Conservation (phyloP, 2,888 invertebrate species). For the Callimorpha dominula region DNA sequence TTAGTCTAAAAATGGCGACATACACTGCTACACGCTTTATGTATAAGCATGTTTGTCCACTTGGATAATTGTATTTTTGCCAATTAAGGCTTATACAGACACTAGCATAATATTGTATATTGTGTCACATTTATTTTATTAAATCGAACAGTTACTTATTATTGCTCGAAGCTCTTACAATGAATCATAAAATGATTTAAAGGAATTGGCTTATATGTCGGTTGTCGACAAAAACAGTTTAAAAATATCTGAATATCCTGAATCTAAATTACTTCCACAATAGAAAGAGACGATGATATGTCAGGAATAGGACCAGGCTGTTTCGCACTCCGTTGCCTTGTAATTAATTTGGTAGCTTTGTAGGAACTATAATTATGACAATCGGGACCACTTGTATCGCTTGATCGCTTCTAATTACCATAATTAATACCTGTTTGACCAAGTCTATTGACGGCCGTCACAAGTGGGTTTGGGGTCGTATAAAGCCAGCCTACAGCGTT, state of each 20-base stretch:
- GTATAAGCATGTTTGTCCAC: slow-evolving; percentile 14
- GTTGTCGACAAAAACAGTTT: no score
- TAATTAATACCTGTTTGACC: background rate
- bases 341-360: background rate
- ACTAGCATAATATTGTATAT: background rate
- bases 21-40: slow-evolving; percentile 6
- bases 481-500: no score
- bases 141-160: no score
- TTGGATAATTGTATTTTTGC: slow-evolving; percentile 19
- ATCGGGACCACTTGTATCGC: background rate
- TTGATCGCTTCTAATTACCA: background rate
- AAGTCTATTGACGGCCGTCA: no score
- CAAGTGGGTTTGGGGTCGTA: background rate
- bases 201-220: no score
- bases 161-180: no score
- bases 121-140: no score
- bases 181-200: no score
- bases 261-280: no score
- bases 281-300: background rate
- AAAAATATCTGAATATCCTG: no score
- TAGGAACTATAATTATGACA: background rate
- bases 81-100: slow-evolving; percentile 13
- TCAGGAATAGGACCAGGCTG: background rate
- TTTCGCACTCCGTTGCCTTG: background rate
- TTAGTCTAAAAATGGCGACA: slow-evolving; percentile 16